A percentile compares a stretch with the other conserved stretches of the same genome.
Evolutionary conservation across 2,888 invertebrate genomes (phyloP).

Genomic region (Drosophila melanosoma): DNA sequence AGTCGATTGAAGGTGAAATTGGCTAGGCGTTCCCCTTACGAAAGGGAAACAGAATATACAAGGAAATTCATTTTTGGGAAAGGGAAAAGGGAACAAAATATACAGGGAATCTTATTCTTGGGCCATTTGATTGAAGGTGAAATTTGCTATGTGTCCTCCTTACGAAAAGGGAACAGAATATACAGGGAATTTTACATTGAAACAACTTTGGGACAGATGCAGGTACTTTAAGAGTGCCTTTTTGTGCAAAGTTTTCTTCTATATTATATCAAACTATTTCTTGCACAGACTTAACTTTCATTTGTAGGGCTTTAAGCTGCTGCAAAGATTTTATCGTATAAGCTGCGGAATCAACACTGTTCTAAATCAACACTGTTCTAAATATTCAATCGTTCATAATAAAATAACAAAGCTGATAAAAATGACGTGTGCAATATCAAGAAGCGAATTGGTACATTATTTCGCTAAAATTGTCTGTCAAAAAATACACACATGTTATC

Average conservation of each 20-base stretch:
- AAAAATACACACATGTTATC: background rate
- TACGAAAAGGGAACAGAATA: no score
- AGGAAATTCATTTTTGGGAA: no score
- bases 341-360: background rate
- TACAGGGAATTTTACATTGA: constrained; percentile 31
- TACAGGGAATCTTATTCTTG: no score
- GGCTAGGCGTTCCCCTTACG: constrained; percentile 22
- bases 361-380: background rate
- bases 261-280: background rate
- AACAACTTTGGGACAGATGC: constrained; percentile 45
- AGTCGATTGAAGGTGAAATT: background rate
- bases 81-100: background rate
- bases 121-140: no score
- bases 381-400: background rate
- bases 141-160: no score
- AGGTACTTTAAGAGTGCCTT: background rate
- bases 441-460: background rate
- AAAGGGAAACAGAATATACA: background rate
- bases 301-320: background rate
- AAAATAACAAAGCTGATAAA: background rate
- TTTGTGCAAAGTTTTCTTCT: background rate
- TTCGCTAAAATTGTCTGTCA: background rate
- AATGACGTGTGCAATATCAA: background rate
- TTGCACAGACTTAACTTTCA: background rate
- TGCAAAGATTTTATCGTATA: background rate